Evolutionary conservation across 1,140 invertebrate species (phyloP).

Genomic region (Bombus haemorrhoidalis): DNA sequence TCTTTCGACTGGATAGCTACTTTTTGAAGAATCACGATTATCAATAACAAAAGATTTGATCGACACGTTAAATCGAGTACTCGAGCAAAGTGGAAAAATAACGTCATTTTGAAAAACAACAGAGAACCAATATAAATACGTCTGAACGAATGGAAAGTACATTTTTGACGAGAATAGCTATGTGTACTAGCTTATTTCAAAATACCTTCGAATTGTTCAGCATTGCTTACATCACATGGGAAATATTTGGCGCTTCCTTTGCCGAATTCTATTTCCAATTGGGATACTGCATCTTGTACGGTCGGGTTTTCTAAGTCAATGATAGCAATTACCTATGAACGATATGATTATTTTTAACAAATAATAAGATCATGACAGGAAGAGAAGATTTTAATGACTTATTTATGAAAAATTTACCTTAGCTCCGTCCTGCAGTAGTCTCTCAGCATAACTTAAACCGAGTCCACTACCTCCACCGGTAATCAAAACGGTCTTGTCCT

Average conservation of each 20-base stretch:
- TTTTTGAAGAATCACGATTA: too few relatives aligned
- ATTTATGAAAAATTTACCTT: conserved; percentile 58
- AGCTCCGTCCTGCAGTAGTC: conserved; percentile 78
- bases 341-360: not conserved
- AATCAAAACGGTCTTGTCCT: conserved; percentile 80
- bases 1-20: too few relatives aligned
- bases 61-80: too few relatives aligned
- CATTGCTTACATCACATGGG: conserved; percentile 26
- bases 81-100: too few relatives aligned
- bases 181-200: not conserved
- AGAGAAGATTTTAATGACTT: not conserved
- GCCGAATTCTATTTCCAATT: conserved; percentile 71
- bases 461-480: conserved; percentile 82
- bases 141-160: too few relatives aligned
- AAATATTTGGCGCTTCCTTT: conserved; percentile 50
- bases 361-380: too few relatives aligned
- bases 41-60: too few relatives aligned
- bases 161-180: too few relatives aligned
- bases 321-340: conserved; percentile 44
- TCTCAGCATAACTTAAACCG: conserved; percentile 78
- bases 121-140: too few relatives aligned
- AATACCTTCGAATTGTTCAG: conserved; percentile 15
- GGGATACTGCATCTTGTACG: not conserved
- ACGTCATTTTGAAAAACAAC: too few relatives aligned
- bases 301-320: conserved; percentile 49